Evolutionary conservation across 2,113 vertebrate genomes (phyloP).

Genomic region (Caranx ignobilis): DNA sequence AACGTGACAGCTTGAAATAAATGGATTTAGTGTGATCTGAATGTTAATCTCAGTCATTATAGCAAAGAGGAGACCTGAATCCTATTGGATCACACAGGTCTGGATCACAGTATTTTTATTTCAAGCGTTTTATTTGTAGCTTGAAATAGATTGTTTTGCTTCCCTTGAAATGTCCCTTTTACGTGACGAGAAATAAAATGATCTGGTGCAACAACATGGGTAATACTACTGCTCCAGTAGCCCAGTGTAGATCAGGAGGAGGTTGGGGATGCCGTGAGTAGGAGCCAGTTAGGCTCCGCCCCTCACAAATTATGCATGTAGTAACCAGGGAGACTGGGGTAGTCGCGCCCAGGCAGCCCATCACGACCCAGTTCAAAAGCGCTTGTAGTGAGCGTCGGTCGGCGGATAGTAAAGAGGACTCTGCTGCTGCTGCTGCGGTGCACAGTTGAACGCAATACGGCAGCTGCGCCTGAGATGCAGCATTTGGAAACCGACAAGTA

Average conservation of each 20-base stretch:
- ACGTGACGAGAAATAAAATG: neutral
- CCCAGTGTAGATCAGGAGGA: slow-evolving; percentile 25
- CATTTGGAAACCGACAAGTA: neutral
- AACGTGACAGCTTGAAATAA: slow-evolving; percentile 19
- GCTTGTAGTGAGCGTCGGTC: slow-evolving; percentile 18
- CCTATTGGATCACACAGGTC: neutral
- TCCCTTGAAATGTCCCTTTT: neutral
- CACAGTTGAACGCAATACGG: neutral
- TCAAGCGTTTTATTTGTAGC: neutral
- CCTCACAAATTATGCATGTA: slow-evolving; percentile 68
- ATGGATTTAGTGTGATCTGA: slow-evolving; percentile 3
- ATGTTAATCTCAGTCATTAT: neutral
- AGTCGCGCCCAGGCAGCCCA: slow-evolving; percentile 66
- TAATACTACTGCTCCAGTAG: slow-evolving; percentile 34
- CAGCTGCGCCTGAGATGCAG: slow-evolving; percentile 29
- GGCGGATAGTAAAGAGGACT: slow-evolving; percentile 37
- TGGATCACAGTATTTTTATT: neutral
- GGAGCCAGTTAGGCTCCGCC: slow-evolving; percentile 66
- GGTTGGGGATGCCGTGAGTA: slow-evolving; percentile 73
- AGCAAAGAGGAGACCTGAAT: neutral
- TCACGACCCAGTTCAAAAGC: slow-evolving; percentile 77
- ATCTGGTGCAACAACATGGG: slow-evolving; percentile 17
- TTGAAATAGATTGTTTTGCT: neutral
- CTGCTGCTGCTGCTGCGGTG: slow-evolving; percentile 21
- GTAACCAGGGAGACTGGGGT: slow-evolving; percentile 77